Base-by-base conservation (phyloP, 2,888 invertebrate species). In the Congeria kusceri region DNA sequence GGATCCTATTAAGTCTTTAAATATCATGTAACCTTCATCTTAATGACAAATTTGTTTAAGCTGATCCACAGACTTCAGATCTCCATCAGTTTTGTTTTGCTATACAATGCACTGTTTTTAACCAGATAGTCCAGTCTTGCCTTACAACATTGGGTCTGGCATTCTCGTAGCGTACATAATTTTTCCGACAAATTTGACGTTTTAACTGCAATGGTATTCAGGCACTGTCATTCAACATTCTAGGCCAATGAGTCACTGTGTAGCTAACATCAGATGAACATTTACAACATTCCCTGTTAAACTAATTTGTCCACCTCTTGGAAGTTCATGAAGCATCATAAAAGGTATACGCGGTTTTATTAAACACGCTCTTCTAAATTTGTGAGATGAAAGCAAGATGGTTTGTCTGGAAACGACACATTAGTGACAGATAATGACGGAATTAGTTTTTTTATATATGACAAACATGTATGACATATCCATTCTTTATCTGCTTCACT, bases 341-440 rank as follows among this genome's bases (percentile, higher is more conserved):
- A 93, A 93, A 49, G 90, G 87, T 44, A 93, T 80, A 44, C 88
- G 86, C 15, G 91, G 90, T 9, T 92, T 80, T 18, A 92, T n/a
- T n/a, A 86, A 80, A 93, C 81, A 63, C 93, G 71, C 84, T 93
- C 91, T 87, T 93, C 92, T 5, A 92, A 72, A 15, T 79, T 46
- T 27, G 72, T 74, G 23, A 86, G 58, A 23, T 85, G 29, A 23
- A 85, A 28, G 29, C 69, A 69, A 46, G 61, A 32, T 28, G 83
- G 80, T 46, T 61, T 77, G 0, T 20, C 13, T 15, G 80, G 80
- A 39, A 83, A 85, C 11, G 23, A 28, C 18, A 70, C 32, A 80
- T 85, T 85, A 13, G 44, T 62, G 47, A 57, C 13, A 23, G 73
- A 71, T 28, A 64, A 74, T n/a, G 67, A 13, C 64, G 78, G 85